Base-by-base conservation (phyloP, 2,888 invertebrate species). In the Belgica antarctica region DNA sequence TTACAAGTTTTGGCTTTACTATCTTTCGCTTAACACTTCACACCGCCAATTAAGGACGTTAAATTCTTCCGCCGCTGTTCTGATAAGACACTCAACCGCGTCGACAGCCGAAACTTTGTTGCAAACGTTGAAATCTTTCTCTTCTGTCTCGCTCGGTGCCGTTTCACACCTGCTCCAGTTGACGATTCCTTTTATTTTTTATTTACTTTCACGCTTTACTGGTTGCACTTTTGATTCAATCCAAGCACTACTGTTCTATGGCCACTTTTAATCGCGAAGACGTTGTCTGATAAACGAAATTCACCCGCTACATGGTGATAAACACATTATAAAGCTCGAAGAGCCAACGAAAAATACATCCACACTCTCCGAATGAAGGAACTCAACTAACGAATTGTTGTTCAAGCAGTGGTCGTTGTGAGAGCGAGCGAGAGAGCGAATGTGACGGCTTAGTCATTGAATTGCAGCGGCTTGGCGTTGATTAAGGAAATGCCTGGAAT, bases 301-400 rank as follows among this genome's bases (percentile, higher is more conserved):
- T 36, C 24, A 24, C 15, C 27, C 10, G 27, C 65, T 65, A 65
- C 65, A 65, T 65, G 41, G 12, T 41, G 46, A 24, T 25, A 12
- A 65, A 65, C 65, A 65, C 65, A 65, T 65, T 65, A 65, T 46
- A 24, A 22, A 25, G n/a, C n/a, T 15, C 24, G 46, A 25, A 65
- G 65, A 65, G 65, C 8, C 8, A 65, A 65, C 24, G 22, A 65
- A 65, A 65, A 22, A 41, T 46, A 65, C 65, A 34, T 65, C 65
- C 46, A 25, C 25, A 27, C 65, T 34, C 25, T n/a, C 12, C 24
- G 17, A 41, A 41, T 19, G 15, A 22, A 25, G 8, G 24, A 65
- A 65, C 63, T 63, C 63, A 63, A 63, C 63, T 63, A 41, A 63
- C 19, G 41, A 61, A 61, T 34, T 34, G 34, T 34, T n/a, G n/a